Base-by-base conservation (phyloP, 2,888 invertebrate species). In the Azorinus chamasolen region DNA sequence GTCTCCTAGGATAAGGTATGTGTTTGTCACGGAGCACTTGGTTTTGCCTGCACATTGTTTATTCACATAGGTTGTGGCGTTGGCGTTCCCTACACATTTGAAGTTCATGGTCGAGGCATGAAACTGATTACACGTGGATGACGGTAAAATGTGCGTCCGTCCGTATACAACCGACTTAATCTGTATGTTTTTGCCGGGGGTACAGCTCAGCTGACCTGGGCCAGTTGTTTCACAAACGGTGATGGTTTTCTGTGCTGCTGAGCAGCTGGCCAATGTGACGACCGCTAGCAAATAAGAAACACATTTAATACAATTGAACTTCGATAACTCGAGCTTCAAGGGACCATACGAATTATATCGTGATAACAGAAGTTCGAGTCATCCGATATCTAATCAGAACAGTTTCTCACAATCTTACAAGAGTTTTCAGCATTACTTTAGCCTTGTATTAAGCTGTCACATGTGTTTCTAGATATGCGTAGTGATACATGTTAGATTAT, bases 1-100 rank as follows among this genome's bases (percentile, higher is more conserved):
- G 45, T 85, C 77, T 6, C 83, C 85, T 5, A 79, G 41, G 1
- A 66, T 45, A 14, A 46, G n/a, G 43, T 70, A 74, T 16, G 69
- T 64, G 48, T 74, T 74, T 12, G 61, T 53, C 6, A 79, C 61
- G 8, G 71, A 66, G 39, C 79, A 79, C 20, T 39, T 63, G 5
- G 51, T 46, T 50, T 79, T 70, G 22, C 58, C 63, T 12, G 45
- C 25, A 27, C 79, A 79, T 37, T 62, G 58, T 39, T 48, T 41
- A 3, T 74, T 51, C 3, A 79, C 66, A 41, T 71, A 48, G 22
- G 70, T 70, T 2, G 22, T 43, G 14, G 70, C 55, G 20, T 70
- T 65, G 24, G 70, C 32, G 3, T 58, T 55, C 27, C 70, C 69
- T 0, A 63, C 39, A 24, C 79, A 79, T 43, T 70, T 79, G 16